Conservation (phyloP, 2,113 vertebrate genomes). For the Miniopterus natalensis region DNA sequence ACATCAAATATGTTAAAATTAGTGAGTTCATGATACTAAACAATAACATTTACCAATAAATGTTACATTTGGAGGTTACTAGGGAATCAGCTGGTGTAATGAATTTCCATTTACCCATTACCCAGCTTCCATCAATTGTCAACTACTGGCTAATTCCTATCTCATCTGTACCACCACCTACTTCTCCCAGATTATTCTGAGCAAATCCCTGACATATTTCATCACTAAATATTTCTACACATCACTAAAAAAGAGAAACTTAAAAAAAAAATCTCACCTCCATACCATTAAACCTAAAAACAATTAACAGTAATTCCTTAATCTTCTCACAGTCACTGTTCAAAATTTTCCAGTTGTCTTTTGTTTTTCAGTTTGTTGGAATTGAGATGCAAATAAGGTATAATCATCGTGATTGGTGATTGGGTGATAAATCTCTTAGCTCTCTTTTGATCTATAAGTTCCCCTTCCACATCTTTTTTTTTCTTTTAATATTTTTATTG, state of each 20-base stretch:
- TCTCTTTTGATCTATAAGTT: background rate
- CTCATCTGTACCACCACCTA: background rate
- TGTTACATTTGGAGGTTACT: background rate
- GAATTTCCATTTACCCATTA: background rate
- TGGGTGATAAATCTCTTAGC: background rate
- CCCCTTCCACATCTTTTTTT: background rate
- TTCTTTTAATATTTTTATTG: background rate
- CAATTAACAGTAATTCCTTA: background rate
- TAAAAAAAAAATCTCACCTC: background rate
- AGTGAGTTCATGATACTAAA: background rate
- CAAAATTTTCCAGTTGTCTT: background rate
- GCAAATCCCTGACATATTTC: slow-evolving; percentile 15
- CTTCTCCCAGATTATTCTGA: slow-evolving; percentile 31
- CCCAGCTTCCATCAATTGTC: background rate
- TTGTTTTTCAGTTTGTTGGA: background rate
- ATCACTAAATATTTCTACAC: slow-evolving; percentile 3
- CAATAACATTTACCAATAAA: background rate
- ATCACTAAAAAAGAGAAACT: background rate
- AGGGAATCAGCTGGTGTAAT: background rate
- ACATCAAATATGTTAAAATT: slow-evolving; percentile 42
- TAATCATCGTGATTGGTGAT: background rate
- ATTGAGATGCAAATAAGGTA: slow-evolving; percentile 33
- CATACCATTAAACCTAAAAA: background rate
- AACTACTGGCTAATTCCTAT: background rate
- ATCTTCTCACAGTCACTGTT: slow-evolving; percentile 18